Percentiles rank a stretch among this genome's conserved stretches.
These are phyloP conservation scores for Chascanopsetta lugubris DNA, from an alignment of 2,113 vertebrate species.

Conservation along the genomic window DNA sequence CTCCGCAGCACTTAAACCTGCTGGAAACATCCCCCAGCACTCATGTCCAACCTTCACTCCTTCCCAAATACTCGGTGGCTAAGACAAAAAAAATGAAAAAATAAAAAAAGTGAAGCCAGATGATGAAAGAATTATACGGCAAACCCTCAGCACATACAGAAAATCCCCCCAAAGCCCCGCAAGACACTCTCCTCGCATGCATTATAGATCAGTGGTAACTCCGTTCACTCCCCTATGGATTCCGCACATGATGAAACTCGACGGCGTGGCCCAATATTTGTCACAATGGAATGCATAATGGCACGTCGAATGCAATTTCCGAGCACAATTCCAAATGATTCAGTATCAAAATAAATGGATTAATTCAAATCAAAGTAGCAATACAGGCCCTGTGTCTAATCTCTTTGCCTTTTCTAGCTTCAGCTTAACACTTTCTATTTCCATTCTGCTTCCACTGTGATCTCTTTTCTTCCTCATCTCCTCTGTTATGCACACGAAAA, in stretches of 20 bases:
- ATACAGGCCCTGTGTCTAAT: conserved; percentile 47
- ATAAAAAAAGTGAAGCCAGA: conserved; percentile 42
- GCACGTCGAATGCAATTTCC: conserved; percentile 40
- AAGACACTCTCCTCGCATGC: conserved; percentile 55
- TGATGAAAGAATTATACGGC: conserved; percentile 71
- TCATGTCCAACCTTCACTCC: conserved; percentile 62
- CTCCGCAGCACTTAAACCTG: conserved; percentile 56
- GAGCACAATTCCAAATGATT: conserved; percentile 46
- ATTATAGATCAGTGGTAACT: conserved; percentile 68
- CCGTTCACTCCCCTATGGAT: conserved; percentile 64
- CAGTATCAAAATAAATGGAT: conserved; percentile 33
- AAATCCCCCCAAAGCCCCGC: conserved; percentile 57
- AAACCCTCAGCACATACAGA: conserved; percentile 57
- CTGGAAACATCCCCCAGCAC: conserved; percentile 57
- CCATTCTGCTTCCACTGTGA: conserved; percentile 36
- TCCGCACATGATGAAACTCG: conserved; percentile 44
- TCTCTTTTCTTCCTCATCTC: conserved; percentile 26
- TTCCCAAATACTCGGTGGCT: conserved; percentile 58
- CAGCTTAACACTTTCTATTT: conserved; percentile 52
- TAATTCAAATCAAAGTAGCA: conserved; percentile 54
- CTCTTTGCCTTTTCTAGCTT: conserved; percentile 25
- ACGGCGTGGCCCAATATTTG: conserved; percentile 56
- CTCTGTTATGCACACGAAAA: conserved; percentile 40
- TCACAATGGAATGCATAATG: conserved; percentile 52
- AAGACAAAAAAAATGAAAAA: conserved; percentile 44